Evolutionary conservation across 2,113 vertebrate species (phyloP).

Genomic region (Turdus rufiventris): DNA sequence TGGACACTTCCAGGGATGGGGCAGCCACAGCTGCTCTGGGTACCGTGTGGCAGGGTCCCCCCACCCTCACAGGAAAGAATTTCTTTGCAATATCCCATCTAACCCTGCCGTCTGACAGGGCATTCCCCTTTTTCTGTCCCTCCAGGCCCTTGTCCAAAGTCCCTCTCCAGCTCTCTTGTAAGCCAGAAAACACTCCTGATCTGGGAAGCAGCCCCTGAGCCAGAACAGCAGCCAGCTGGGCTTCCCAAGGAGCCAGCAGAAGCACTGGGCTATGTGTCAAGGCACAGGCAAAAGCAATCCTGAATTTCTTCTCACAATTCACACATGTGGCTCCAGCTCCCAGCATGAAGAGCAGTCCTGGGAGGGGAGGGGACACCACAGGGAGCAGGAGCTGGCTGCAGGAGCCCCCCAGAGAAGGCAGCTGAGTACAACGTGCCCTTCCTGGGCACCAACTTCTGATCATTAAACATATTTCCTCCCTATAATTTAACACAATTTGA

Average conservation of each 20-base stretch:
- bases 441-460: background rate
- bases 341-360: background rate
- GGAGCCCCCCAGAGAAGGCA: background rate
- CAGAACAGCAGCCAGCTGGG: background rate
- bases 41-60: background rate
- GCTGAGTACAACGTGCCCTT: background rate
- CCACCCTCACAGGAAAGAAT: background rate
- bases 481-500: background rate
- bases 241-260: accelerated
- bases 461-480: background rate
- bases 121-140: background rate
- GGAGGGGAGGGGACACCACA: background rate
- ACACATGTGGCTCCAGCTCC: accelerated
- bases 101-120: background rate
- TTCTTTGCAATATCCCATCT: background rate
- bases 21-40: background rate
- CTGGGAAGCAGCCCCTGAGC: background rate
- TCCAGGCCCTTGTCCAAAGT: background rate
- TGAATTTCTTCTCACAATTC: accelerated
- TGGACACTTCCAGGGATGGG: background rate
- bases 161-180: background rate
- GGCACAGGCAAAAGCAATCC: background rate
- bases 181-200: background rate
- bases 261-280: background rate
- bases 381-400: background rate